These are phyloP conservation scores for Netelia melanura DNA, from an alignment of 2,888 invertebrate genomes.

Conservation along the genomic window DNA sequence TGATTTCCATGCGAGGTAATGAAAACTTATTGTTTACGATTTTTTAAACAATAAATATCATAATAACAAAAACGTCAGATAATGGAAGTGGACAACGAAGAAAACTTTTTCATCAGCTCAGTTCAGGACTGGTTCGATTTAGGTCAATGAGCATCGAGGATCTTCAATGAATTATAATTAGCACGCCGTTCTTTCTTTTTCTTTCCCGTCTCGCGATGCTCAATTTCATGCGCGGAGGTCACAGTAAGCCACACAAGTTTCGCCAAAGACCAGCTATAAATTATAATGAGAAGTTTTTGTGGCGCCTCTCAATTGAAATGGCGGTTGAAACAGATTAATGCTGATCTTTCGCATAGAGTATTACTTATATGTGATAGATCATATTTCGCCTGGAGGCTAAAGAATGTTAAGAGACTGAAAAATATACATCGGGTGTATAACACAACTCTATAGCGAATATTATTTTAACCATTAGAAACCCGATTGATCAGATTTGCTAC, in stretches of 20 bases:
- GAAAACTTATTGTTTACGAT: conserved; percentile 50
- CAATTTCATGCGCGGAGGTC: conserved; percentile 9
- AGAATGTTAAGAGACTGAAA: background rate
- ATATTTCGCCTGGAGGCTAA: background rate
- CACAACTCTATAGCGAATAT: background rate
- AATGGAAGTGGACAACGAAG: too few relatives aligned
- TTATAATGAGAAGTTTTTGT: background rate
- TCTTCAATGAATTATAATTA: conserved; percentile 17
- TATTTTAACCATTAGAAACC: conserved; percentile 1
- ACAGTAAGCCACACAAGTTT: background rate
- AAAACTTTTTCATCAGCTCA: background rate
- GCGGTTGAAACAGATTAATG: background rate
- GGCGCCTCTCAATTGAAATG: conserved; percentile 2
- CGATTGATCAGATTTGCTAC: background rate
- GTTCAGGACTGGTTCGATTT: background rate
- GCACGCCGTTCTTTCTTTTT: conserved; percentile 27
- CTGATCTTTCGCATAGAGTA: background rate
- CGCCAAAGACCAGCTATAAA: background rate
- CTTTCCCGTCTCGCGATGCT: conserved; percentile 11
- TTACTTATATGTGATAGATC: background rate
- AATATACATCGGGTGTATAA: background rate
- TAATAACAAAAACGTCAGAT: background rate
- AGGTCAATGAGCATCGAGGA: conserved; percentile 24
- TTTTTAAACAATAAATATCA: conserved; percentile 25
- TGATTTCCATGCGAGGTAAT: conserved; percentile 88